These are phyloP conservation scores for Pteronura brasiliensis DNA, from an alignment of 2,113 vertebrate species.

Conservation along the genomic window DNA sequence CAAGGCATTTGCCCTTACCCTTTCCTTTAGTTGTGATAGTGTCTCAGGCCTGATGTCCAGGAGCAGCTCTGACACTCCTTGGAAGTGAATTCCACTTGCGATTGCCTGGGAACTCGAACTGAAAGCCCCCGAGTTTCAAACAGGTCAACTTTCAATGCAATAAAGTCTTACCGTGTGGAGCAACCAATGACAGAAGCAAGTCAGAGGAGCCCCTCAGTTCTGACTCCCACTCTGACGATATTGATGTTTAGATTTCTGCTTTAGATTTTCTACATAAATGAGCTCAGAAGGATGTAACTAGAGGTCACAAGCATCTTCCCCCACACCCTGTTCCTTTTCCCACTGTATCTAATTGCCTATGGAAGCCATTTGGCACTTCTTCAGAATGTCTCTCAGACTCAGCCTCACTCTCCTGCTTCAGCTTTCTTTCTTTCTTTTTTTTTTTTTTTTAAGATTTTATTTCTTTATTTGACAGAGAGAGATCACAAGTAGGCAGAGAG, in stretches of 20 bases:
- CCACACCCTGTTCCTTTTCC: too few relatives aligned
- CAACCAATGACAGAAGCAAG: background rate
- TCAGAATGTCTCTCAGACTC: background rate
- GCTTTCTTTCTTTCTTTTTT: background rate
- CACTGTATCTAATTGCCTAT: background rate
- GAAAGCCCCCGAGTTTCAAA: background rate
- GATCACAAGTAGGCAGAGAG: too few relatives aligned
- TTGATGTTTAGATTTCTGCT: background rate
- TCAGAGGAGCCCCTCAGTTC: background rate
- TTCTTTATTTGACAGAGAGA: too few relatives aligned
- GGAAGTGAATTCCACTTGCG: background rate
- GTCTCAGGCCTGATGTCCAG: background rate
- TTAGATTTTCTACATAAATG: background rate
- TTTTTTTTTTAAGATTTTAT: too few relatives aligned
- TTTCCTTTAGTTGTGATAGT: background rate
- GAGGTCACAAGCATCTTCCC: background rate
- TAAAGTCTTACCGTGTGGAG: background rate
- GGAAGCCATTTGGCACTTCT: background rate
- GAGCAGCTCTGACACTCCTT: background rate
- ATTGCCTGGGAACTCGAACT: background rate
- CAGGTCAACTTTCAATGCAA: background rate
- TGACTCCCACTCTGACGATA: background rate
- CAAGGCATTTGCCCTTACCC: background rate
- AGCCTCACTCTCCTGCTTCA: background rate
- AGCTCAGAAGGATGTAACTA: background rate